phyloP scores from a whole-genome alignment of 2,113 vertebrate genomes.

The Alligator mississippiensis region DNA sequence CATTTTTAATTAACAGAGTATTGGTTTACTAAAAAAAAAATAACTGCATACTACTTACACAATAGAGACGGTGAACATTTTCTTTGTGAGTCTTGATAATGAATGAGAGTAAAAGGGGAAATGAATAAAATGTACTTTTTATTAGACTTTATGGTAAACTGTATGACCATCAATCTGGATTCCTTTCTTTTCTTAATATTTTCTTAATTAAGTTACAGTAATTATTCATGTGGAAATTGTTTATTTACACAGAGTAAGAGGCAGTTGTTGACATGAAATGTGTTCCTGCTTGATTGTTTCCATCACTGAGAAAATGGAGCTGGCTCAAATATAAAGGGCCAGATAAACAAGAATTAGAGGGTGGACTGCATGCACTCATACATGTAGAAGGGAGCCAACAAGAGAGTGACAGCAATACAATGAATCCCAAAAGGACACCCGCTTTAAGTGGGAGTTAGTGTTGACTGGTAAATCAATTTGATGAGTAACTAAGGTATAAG shows the following conservation, averaged over 20 bases:
- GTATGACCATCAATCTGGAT: neutral
- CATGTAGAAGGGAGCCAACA: neutral
- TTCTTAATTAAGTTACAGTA: neutral
- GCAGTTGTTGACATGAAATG: neutral
- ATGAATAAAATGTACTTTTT: neutral
- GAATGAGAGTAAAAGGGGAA: neutral
- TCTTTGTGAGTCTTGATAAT: neutral
- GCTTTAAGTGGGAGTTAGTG: fast-evolving
- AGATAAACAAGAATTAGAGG: neutral
- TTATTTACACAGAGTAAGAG: neutral
- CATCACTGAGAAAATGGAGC: fast-evolving
- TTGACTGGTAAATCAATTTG: neutral
- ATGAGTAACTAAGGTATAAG: neutral
- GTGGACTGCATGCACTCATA: neutral
- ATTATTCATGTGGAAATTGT: neutral
- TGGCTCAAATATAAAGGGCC: neutral
- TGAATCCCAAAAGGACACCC: neutral
- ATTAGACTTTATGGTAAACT: neutral
- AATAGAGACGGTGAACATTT: neutral
- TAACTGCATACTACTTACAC: neutral
- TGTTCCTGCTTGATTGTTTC: neutral
- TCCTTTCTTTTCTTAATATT: neutral
- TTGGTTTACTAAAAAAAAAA: neutral
- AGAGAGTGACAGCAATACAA: neutral
- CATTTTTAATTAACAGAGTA: neutral